These are phyloP conservation scores for Phylloscopus whistleri DNA, from an alignment of 2,113 vertebrate genomes.

Conservation along the genomic window DNA sequence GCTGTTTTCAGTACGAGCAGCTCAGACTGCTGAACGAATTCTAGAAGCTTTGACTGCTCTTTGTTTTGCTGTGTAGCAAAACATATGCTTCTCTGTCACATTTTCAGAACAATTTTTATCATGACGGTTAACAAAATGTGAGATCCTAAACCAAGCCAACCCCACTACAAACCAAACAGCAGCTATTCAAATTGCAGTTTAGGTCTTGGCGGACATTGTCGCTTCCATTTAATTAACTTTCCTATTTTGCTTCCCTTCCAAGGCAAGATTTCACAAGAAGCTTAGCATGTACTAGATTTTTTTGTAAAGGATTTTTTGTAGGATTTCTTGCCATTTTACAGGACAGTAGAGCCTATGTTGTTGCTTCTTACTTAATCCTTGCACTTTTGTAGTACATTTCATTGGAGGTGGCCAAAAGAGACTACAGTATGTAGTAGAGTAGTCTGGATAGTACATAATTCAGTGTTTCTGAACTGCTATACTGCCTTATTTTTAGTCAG, in stretches of 20 bases:
- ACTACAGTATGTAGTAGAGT: background rate
- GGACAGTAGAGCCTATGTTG: background rate
- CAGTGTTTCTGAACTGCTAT: background rate
- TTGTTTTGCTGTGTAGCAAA: background rate
- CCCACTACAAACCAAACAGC: background rate
- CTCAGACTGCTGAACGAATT: background rate
- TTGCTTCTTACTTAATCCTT: background rate
- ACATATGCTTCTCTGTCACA: accelerated
- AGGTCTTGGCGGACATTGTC: background rate
- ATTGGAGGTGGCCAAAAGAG: background rate
- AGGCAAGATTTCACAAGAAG: background rate
- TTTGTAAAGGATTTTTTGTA: background rate
- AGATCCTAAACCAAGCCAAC: background rate
- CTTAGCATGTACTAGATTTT: background rate
- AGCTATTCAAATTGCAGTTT: background rate
- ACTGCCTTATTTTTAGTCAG: background rate
- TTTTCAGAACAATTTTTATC: background rate
- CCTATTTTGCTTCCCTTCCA: background rate
- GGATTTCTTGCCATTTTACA: background rate
- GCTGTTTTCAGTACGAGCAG: background rate
- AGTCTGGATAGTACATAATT: background rate
- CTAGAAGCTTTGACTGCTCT: background rate
- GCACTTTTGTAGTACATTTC: background rate
- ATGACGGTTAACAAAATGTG: background rate
- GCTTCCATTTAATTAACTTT: background rate